Conservation (phyloP, 2,888 invertebrate species). For the Cosmia pyralina region DNA sequence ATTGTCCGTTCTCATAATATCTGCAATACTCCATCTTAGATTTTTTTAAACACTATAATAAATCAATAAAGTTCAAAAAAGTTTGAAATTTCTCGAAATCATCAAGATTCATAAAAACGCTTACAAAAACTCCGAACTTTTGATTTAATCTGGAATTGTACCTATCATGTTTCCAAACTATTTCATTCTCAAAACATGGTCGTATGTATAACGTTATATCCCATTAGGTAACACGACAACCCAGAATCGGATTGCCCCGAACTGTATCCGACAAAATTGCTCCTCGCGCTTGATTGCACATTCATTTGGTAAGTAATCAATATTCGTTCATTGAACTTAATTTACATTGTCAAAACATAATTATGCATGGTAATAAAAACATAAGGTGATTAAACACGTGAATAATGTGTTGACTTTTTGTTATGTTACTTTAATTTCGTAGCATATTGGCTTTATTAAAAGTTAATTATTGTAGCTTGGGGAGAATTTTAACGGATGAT, state of each 20-base stretch:
- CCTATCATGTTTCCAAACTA: neutral
- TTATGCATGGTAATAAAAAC: constrained; percentile 55
- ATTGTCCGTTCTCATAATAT: neutral
- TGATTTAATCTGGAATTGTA: neutral
- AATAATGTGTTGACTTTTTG: constrained; percentile 54
- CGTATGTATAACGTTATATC: neutral
- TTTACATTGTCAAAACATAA: constrained; percentile 68
- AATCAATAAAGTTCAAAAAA: too few relatives aligned
- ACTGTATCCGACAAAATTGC: constrained; percentile 73
- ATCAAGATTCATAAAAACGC: neutral
- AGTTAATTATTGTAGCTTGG: constrained; percentile 33
- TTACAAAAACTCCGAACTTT: neutral
- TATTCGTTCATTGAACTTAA: constrained; percentile 73
- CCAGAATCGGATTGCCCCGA: constrained; percentile 63
- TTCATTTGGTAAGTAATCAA: constrained; percentile 78
- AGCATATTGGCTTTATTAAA: constrained; percentile 31
- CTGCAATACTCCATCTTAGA: neutral
- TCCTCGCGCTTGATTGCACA: constrained; percentile 76
- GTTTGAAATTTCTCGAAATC: neutral
- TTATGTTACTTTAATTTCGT: constrained; percentile 52
- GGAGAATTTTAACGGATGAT: constrained; percentile 1
- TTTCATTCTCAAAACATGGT: neutral
- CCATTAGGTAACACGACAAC: neutral
- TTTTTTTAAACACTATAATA: neutral
- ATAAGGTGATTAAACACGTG: constrained; percentile 47